Base-by-base conservation (phyloP, 2,888 invertebrate genomes). In the Lasioglossum marginatum region DNA sequence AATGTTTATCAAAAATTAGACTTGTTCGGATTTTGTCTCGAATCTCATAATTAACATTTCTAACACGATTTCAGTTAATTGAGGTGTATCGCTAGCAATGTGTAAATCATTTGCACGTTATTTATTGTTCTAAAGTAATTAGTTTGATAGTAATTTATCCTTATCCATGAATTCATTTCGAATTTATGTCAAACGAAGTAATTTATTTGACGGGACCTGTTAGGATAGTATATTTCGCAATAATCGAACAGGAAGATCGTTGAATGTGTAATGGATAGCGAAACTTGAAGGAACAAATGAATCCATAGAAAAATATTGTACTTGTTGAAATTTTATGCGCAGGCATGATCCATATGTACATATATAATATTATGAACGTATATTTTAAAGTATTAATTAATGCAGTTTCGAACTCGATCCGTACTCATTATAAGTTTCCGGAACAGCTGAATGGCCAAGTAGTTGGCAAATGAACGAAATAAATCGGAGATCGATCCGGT, bases 361-460 rank as follows among this genome's bases (percentile, higher is more conserved):
- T 60, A n/a, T n/a, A n/a, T n/a, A n/a, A 8, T 48, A 48, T 8
- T 48, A 48, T 48, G 48, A 23, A 48, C 2, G 48, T 48, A 48
- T 48, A 60, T 60, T 27, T 27, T 14, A 14, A 27, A 14, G 60
- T 14, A 60, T 60, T 60, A 60, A 60, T 60, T 60, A 60, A 27
- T 27, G 60, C 60, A 60, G 60, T 27, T 60, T 60, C 27, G 27
- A 60, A 60, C 27, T 60, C 60, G 60, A 12, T 23, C 3, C n/a
- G 63, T 66, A 34, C 63, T 66, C 63, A 34, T 66, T 66, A 66
- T 34, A 66, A 66, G 63, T 66, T 66, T 16, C 63, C 31, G 34
- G 19, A 6, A 66, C 63, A 34, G 34, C 16, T 8, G 31, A 66
- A 66, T 66, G 34, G 6, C 34, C 31, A 31, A 66, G 16, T 16